Evolutionary conservation across 2,797 vertebrate species (phyloP), one percentile per base, ranked within the genome.

Genomic region (Rhynchonycteris naso): DNA sequence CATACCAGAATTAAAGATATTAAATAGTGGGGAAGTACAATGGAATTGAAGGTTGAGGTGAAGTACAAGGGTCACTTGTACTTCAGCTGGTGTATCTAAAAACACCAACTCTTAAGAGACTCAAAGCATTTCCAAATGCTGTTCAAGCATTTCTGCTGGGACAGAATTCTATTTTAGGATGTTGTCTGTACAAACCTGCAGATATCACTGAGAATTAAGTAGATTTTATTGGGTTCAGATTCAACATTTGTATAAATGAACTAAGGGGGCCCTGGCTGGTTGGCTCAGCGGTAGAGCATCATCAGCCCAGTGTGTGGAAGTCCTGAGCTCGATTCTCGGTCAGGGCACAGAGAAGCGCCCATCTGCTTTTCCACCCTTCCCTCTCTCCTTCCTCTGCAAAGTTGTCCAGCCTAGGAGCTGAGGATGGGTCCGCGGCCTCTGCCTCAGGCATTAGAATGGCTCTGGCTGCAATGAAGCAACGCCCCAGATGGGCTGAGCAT

Each of bases 1-100:
- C 19, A 68, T 35, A 43, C 19, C 38, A 79, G 61, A 95, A 82
- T 71, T 90, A 47, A 85, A 91, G 56, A 74, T n/a, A 65, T 14
- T 43, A 92, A 68, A 12, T 59, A 68, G 30, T 56, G 93, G 86
- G 28, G 10, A 94, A 83, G 94, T 61, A 95, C 18, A 54, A 26
- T 38, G 16, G 35, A 74, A 81, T 1, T 91, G 16, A 91, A 89
- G 22, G n/a, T 3, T 89, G 33, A 88, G 9, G 21, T 59, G 3
- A 75, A 75, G 30, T 72, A 88, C 80, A 68, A 61, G 2, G 19
- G 19, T 59, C 35, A 33, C 43, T 43, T 43, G 43, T 43, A 43
- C 8, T 43, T 43, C 43, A 43, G 43, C 72, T 95, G 63, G 52
- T 85, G 47, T 28, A 85, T 9, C 4, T 63, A 92, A 28, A 80